These are phyloP conservation scores for Marcusenius ussheri DNA, from an alignment of 2,113 vertebrate genomes.

Conservation along the genomic window DNA sequence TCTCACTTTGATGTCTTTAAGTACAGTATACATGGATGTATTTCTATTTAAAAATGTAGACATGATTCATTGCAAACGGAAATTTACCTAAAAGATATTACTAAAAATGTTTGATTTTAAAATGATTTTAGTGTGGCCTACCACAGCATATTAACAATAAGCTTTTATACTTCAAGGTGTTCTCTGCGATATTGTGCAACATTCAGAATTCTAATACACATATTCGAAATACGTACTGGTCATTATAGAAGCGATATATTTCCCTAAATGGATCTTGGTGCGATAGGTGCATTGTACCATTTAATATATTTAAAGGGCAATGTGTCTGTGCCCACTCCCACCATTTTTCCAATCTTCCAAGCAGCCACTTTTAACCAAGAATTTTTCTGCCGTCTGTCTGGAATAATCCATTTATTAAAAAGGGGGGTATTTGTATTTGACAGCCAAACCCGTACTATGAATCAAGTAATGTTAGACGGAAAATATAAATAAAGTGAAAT, in stretches of 20 bases:
- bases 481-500: background rate
- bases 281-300: conserved; percentile 1
- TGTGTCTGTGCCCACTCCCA: conserved; percentile 24
- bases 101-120: background rate
- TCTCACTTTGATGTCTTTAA: background rate
- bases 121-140: conserved; percentile 13
- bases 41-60: background rate
- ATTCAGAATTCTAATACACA: background rate
- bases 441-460: background rate
- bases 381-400: conserved; percentile 64
- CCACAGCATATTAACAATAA: background rate
- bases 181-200: background rate
- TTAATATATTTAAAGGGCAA: conserved; percentile 17
- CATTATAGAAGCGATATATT: background rate
- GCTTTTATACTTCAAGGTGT: conserved; percentile 12
- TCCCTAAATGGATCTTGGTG: background rate
- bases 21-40: background rate
- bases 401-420: conserved; percentile 49
- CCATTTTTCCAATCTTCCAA: conserved; percentile 46
- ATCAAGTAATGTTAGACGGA: background rate
- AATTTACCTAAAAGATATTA: no score
- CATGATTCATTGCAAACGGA: background rate
- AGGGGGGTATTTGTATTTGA: conserved; percentile 29
- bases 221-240: background rate
- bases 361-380: conserved; percentile 56